phyloP scores from a whole-genome alignment of 1,140 invertebrate genomes.

The Thaumetopoea pityocampa region DNA sequence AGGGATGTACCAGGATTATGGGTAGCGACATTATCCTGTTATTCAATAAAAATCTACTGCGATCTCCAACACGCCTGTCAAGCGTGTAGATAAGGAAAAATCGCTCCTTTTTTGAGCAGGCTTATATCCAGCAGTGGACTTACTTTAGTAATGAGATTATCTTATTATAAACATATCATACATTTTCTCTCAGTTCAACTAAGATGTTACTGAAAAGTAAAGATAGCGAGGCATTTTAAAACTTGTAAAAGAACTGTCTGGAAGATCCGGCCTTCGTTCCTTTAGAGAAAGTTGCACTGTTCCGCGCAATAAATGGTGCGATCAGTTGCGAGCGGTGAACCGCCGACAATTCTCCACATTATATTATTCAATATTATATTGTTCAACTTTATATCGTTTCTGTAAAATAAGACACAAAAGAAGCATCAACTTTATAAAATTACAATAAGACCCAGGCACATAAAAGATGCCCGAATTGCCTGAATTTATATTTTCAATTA shows the following conservation, averaged over 20 bases:
- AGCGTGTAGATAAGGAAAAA: no score
- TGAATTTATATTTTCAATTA: no score
- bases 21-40: no score
- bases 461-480: no score
- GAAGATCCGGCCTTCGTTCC: constrained; percentile 30
- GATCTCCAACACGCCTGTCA: no score
- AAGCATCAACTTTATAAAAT: no score
- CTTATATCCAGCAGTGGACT: no score
- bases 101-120: no score
- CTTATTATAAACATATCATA: constrained; percentile 3
- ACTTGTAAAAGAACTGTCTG: constrained; percentile 59
- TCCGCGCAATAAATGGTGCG: constrained; percentile 63
- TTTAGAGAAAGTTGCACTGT: constrained; percentile 55
- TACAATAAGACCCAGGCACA: no score
- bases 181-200: constrained; percentile 11
- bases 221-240: constrained; percentile 47
- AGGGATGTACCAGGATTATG: no score
- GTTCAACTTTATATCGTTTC: constrained; percentile 18
- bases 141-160: no score
- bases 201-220: constrained; percentile 23
- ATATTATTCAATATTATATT: constrained; percentile 40
- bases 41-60: no score
- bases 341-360: constrained; percentile 45
- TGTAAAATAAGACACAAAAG: background rate
- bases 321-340: constrained; percentile 52